Percentiles rank a stretch among this genome's conserved stretches.
These are phyloP conservation scores for Orius insidiosus DNA, from an alignment of 1,140 invertebrate genomes.

Conservation along the genomic window DNA sequence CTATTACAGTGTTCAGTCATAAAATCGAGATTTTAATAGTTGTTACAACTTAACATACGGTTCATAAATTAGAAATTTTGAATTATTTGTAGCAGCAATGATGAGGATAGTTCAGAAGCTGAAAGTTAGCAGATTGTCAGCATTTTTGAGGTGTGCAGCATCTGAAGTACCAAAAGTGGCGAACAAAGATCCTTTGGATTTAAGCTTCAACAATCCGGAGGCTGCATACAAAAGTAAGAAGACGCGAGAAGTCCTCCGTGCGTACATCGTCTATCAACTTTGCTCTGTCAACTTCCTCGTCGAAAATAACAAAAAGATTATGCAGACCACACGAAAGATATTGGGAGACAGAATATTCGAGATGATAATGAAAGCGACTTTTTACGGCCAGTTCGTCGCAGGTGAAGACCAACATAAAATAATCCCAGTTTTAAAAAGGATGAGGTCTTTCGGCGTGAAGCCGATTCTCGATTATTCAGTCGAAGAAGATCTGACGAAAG, in stretches of 20 bases:
- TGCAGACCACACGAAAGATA: constrained; percentile 62
- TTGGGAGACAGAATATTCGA: constrained; percentile 74
- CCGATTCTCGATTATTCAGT: constrained; percentile 97
- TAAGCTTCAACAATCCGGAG: constrained; percentile 63
- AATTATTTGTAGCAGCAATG: too few relatives aligned
- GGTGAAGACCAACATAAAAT: constrained; percentile 80
- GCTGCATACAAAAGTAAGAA: constrained; percentile 86
- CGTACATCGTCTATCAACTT: constrained; percentile 46
- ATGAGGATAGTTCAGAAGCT: too few relatives aligned
- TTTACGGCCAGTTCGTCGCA: constrained; percentile 98
- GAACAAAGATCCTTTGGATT: constrained; percentile 39
- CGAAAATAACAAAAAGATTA: constrained; percentile 83
- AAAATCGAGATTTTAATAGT: too few relatives aligned
- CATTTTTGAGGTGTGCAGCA: too few relatives aligned
- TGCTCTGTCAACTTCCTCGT: constrained; percentile 80
- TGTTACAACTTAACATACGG: too few relatives aligned
- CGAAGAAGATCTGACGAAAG: constrained; percentile 83
- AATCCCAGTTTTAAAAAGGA: constrained; percentile 59
- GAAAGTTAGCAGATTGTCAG: too few relatives aligned
- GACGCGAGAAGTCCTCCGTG: constrained; percentile 77
- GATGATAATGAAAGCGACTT: constrained; percentile 74
- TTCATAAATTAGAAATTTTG: too few relatives aligned
- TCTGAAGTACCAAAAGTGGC: too few relatives aligned
- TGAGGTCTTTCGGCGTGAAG: constrained; percentile 89
- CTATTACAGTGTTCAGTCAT: too few relatives aligned